phyloP scores from a whole-genome alignment of 2,888 invertebrate genomes.

The Chalcis sispes region DNA sequence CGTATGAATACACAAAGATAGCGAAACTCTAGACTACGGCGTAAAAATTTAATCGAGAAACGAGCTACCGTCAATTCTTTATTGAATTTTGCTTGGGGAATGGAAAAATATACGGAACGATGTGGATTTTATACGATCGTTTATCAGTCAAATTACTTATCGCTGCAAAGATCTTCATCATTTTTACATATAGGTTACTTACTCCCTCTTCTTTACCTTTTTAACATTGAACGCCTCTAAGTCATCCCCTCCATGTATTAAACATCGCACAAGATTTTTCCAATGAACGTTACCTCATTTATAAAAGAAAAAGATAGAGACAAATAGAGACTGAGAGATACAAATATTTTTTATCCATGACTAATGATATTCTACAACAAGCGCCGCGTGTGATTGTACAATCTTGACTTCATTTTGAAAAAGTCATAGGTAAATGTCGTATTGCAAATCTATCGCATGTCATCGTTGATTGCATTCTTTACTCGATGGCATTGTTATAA shows the following conservation, averaged over 20 bases:
- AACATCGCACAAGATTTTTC: no score
- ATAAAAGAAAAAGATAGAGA: no score
- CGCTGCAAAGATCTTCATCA: constrained; percentile 58
- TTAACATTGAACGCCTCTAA: background rate
- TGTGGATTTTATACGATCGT: constrained; percentile 67
- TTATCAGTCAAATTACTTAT: constrained; percentile 67
- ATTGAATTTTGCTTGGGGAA: constrained; percentile 16
- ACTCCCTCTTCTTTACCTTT: constrained; percentile 8
- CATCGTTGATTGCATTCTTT: no score
- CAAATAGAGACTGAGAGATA: no score
- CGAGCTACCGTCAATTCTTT: constrained; percentile 7
- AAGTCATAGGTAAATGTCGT: no score
- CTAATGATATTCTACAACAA: no score
- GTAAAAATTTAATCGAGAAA: background rate
- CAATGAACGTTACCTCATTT: no score
- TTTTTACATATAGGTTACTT: background rate
- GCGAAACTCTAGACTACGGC: background rate
- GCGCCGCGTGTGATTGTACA: no score
- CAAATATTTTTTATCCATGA: no score
- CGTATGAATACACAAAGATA: background rate
- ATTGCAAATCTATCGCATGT: no score
- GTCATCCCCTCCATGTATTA: background rate
- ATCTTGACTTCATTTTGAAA: no score
- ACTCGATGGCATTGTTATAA: no score
- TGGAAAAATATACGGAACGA: constrained; percentile 57